Conservation (phyloP, 1,140 invertebrate species). For the Apis dorsata region DNA sequence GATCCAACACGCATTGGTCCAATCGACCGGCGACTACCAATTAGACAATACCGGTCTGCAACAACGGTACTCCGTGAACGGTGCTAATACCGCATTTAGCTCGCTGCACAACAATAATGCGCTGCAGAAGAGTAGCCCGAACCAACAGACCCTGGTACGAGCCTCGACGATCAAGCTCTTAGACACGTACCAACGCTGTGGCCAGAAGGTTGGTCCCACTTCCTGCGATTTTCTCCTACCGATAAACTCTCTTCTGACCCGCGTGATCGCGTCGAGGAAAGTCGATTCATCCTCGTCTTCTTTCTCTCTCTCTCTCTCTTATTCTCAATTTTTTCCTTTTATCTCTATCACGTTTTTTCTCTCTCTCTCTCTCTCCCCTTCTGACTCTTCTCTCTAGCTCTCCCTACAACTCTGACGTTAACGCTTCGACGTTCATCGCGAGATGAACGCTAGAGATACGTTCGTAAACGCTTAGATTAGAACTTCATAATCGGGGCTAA, state of each 20-base stretch:
- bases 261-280: conserved; percentile 3
- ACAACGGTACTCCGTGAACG: conserved; percentile 77
- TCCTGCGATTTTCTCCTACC: conserved; percentile 26
- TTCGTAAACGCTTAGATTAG: neutral
- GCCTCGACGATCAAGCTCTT: conserved; percentile 87
- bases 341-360: neutral
- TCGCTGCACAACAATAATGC: conserved; percentile 79
- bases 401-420: neutral
- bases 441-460: neutral
- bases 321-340: too few relatives aligned
- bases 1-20: conserved; percentile 79
- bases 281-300: neutral
- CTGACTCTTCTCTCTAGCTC: neutral
- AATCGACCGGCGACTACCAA: conserved; percentile 78
- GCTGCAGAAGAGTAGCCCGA: conserved; percentile 80
- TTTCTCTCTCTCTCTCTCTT: neutral
- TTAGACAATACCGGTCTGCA: conserved; percentile 69
- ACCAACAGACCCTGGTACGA: conserved; percentile 84
- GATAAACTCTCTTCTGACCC: conserved; percentile 25
- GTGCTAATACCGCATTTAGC: conserved; percentile 76
- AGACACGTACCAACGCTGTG: conserved; percentile 86
- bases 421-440: neutral
- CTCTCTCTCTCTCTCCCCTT: too few relatives aligned
- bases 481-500: conserved; percentile 14
- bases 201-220: conserved; percentile 82